Evolutionary conservation across 2,888 invertebrate species (phyloP), one percentile per base, ranked within the genome.

Genomic region (Eupithecia centaureata): DNA sequence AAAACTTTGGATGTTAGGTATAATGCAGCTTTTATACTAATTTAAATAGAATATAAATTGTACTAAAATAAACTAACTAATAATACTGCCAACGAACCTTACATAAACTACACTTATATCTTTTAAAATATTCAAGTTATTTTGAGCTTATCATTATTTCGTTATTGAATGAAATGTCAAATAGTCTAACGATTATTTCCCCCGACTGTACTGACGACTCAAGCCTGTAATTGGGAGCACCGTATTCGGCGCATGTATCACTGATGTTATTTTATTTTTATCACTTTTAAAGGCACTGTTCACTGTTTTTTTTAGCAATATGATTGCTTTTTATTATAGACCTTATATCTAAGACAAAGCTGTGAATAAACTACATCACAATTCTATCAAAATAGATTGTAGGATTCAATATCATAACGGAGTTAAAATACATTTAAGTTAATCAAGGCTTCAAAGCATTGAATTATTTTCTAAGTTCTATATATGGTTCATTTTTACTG

Each of bases 201-300:
- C 82, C 79, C 82, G 82, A 81, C 83, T 79, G 78, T 79, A 78
- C 68, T 68, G 42, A 71, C 63, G 68, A 59, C 47, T 62, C 56
- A 38, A 52, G 73, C 74, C 76, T 78, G 71, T 79, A 72, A 77
- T 79, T 80, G 79, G 75, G 74, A 69, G 73, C 35, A 81, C 83
- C 83, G 83, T 83, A 77, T 83, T 83, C 83, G 83, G 83, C 80
- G 78, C 79, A 79, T 82, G 83, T 82, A 80, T 79, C 74, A 72
- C 63, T 78, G 76, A 75, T 78, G 76, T 77, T 77, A 75, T 77
- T 70, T 70, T 76, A 72, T 79, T 81, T 76, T 78, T 78, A 72
- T 73, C 56, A 65, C 52, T 69, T 67, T 70, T 68, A 66, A n/a
- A 63, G 72, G 72, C 73, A 71, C 72, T 68, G 71, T 64, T 67